Base-by-base conservation (phyloP, 2,888 invertebrate species). In the Ornithoptera alexandrae region DNA sequence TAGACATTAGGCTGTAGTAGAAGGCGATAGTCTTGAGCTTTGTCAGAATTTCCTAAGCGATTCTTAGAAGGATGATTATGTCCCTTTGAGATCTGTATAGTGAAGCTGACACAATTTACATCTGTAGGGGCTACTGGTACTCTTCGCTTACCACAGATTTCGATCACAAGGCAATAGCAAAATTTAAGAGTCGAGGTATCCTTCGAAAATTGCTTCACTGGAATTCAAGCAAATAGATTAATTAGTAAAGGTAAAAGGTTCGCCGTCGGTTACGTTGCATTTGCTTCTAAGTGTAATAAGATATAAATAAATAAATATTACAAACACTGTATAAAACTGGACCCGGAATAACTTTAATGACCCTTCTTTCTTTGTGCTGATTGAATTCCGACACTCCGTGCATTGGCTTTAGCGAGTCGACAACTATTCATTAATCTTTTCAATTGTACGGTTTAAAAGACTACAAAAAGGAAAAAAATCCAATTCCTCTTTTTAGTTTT, bases 381-480 rank as follows among this genome's bases (percentile, higher is more conserved):
- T 53, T 53, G 53, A 53, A 53, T 53, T n/a, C n/a, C 53, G 18
- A n/a, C 53, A 53, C 53, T n/a, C 53, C 18, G 18, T 8, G 22
- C 42, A 36, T 39, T 56, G 53, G 17, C n/a, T 53, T 53, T n/a
- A n/a, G 53, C 4, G 53, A 53, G 53, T n/a, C n/a, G 53, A n/a
- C 53, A 53, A 53, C 53, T 53, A 53, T 53, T 53, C 53, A 53
- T 53, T 53, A 53, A 53, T 53, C n/a, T 53, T n/a, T n/a, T 53
- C 53, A 18, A 53, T 65, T 65, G 53, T 46, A 46, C 53, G n/a
- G 6, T 12, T 65, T 65, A 56, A 68, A 68, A 64, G 60, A 24
- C 22, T 53, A 53, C 20, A 4, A 57, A 57, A 20, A 20, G n/a
- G n/a, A 22, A 12, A 20, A 57, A 57, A 57, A 57, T 20, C 5